Base-by-base conservation (phyloP, 2,797 vertebrate species). In the Aldrovandia affinis region DNA sequence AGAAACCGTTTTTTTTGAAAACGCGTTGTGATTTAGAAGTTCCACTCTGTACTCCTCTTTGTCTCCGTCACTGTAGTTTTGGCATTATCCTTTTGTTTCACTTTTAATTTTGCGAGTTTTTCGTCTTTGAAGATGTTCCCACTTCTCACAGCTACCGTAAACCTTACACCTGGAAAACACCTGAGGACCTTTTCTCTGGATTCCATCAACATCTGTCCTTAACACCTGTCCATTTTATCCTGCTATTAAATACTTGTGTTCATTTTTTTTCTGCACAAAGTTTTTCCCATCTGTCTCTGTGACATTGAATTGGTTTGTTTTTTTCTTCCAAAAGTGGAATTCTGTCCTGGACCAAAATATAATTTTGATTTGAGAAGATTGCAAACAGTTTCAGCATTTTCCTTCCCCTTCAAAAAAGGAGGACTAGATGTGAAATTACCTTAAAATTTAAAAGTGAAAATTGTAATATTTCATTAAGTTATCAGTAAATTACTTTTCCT, bases 401-500 rank as follows among this genome's bases (percentile, higher is more conserved):
- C 47, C 47, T 6, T 12, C 47, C 65, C 68, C 68, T 3, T 2
- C 14, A 81, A 33, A 42, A n/a, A 44, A 42, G 25, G 20, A 59
- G 55, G 52, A 81, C 61, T 20, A 61, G 61, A 47, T 1, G 33
- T 42, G 61, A 81, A 81, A 81, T 42, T 61, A 28, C 33, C 30
- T 44, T 81, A 25, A 44, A 39, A 81, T 55, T 80, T 36, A 55
- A 81, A 81, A 81, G 52, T 22, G 1, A 36, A 81, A 81, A 57
- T 81, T 33, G 9, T n/a, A 79, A 54, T 28, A 78, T 78, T 78
- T 78, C 75, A 80, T 80, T 55, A 78, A 78, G 47, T 81, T 81
- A 59, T 81, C 79, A 81, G 79, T 81, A 81, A 81, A 81, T 59
- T 81, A 81, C 52, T 81, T 81, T 57, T 33, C 7, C n/a, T 6